Evolutionary conservation across 2,888 invertebrate species (phyloP), one percentile per base, ranked within the genome.

Genomic region (Seladonia tumulorum): DNA sequence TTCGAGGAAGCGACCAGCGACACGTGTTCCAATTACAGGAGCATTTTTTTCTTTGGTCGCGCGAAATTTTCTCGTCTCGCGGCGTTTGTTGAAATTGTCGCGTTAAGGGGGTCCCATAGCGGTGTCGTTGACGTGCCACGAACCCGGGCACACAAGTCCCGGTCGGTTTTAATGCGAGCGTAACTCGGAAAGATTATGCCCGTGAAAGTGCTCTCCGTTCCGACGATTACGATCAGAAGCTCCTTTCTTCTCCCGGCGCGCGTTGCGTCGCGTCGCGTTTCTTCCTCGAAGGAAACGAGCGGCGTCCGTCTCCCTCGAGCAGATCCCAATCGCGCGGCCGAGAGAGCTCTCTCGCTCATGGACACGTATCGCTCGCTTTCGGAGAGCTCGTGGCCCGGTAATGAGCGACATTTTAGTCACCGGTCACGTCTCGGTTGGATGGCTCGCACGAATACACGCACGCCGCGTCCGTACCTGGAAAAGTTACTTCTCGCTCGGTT

Each of bases 371-470:
- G 84, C 84, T 89, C 76, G 86, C 72, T 90, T 89, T 85, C 81
- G 71, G 83, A 73, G 71, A 73, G 71, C 72, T 49, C n/a, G 79
- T 70, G 25, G 82, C 74, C 74, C 53, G 53, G 90, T 88, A 90
- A 91, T 90, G 87, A 92, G 88, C 81, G 86, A 83, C 90, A 88
- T 82, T 91, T 90, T 87, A 91, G 88, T 90, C 85, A 83, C 92
- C 68, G 87, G 91, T 91, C 91, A 91, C 91, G 91, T 92, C 86
- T 84, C 85, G 82, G 87, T 84, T 91, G 80, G 91, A 91, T 92
- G 90, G 90, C 81, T 81, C 87, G 83, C 66, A 74, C 84, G 80
- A 73, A 73, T 45, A 47, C 89, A 90, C 87, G 88, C 89, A 86
- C 53, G 53, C 53, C 1, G 8, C 87, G 77, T n/a, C 66, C 82